These are phyloP conservation scores for Lophotis ruficrista DNA, from an alignment of 2,113 vertebrate genomes.

Conservation along the genomic window DNA sequence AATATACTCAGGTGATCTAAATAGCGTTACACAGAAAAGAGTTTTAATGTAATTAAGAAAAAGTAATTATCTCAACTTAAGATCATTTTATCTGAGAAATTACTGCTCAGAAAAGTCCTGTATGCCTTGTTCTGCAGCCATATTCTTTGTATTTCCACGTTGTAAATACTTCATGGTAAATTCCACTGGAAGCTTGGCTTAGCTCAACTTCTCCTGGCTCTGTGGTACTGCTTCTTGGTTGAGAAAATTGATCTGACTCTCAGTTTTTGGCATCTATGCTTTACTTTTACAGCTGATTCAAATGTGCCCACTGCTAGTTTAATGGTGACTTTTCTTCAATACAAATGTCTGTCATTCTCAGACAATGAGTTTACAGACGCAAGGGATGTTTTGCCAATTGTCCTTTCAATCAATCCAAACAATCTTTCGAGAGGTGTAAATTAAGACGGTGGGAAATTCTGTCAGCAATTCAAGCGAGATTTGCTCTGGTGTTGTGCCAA, in stretches of 20 bases:
- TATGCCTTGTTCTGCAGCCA: conserved; percentile 47
- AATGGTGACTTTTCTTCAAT: not conserved
- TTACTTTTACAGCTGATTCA: not conserved
- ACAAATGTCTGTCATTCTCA: not conserved
- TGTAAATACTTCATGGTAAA: conserved; percentile 17
- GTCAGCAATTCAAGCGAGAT: not conserved
- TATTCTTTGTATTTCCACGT: not conserved
- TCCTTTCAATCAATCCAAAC: not conserved
- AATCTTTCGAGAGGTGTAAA: not conserved
- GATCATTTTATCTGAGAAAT: not conserved
- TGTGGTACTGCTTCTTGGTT: not conserved
- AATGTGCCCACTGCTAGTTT: not conserved
- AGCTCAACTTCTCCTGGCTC: not conserved
- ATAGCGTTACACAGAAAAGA: not conserved
- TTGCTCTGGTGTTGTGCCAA: not conserved
- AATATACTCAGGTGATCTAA: conserved; percentile 51
- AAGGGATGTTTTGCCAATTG: not conserved
- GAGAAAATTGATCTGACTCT: not conserved
- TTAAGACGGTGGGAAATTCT: not conserved
- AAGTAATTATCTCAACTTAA: conserved; percentile 6
- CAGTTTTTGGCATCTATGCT: not conserved
- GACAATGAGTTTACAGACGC: not conserved
- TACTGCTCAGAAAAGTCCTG: not conserved
- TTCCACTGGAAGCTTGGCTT: not conserved
- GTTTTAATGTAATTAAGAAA: conserved; percentile 1